Evolutionary conservation across 2,113 vertebrate species (phyloP), one percentile per base, ranked within the genome.

Genomic region (Cebidichthys violaceus): DNA sequence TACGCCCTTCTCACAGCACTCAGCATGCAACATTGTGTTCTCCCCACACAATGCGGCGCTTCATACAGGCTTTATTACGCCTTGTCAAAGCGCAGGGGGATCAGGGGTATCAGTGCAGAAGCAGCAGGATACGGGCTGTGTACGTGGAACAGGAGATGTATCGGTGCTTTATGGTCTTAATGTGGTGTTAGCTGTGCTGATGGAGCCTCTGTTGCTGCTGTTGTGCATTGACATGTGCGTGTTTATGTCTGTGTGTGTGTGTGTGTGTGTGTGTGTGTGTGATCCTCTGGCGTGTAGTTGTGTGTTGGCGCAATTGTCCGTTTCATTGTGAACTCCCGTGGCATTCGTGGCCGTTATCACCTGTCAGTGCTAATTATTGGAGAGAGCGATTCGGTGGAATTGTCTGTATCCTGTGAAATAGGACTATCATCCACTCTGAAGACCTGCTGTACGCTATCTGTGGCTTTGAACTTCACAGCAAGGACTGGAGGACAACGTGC

Each of bases 1-100:
- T 86, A 92, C 94, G 88, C 92, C 94, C 94, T 95, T 96, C 94
- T 95, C 95, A 95, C 94, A 93, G 92, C 90, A 92, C 94, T 94
- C 92, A 91, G 93, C 88, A 87, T 92, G 93, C 93, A 93, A 93
- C 94, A 93, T 91, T 94, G 93, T 94, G 94, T 93, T 92, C 92
- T 83, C 89, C 82, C 82, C 89, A 90, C 90, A 94, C 94, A 94
- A 95, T 94, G 92, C 93, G 60, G 83, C 76, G 86, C 93, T 91
- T 93, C 91, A 92, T 92, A 91, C 88, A 86, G 92, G 89, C 90
- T 94, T 94, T 93, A 94, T 94, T 92, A 91, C 87, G 93, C 90
- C 93, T 88, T 94, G 94, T 95, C 93, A 93, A 90, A 94, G 94
- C 88, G 65, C 88, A 47, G 88, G 89, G 90, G 90, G 90, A 91